Conservation (phyloP, 2,113 vertebrate species). For the Solenodon paradoxus region DNA sequence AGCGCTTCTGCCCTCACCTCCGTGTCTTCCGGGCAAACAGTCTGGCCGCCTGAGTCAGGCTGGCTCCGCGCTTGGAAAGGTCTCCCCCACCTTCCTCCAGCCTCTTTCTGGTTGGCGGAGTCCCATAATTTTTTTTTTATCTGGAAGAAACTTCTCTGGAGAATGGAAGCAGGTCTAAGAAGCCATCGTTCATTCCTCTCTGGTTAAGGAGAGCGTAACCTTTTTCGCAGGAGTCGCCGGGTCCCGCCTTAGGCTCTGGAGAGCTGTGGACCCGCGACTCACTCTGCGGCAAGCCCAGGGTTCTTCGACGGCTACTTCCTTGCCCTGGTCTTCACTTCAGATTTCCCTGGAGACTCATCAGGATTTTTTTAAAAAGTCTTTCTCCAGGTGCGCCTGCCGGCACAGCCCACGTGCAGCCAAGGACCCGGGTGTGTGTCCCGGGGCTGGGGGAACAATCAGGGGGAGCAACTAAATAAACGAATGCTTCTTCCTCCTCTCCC, state of each 20-base stretch:
- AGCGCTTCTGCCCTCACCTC: neutral
- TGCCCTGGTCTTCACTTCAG: neutral
- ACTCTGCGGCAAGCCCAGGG: too few relatives aligned
- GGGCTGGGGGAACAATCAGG: too few relatives aligned
- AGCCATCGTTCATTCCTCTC: neutral
- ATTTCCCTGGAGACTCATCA: neutral
- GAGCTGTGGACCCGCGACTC: neutral
- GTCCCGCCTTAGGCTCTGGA: neutral
- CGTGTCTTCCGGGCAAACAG: neutral
- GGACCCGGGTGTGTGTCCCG: too few relatives aligned
- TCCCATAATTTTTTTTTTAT: too few relatives aligned
- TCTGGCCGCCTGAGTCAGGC: neutral
- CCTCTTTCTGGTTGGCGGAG: neutral
- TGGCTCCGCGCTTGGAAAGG: neutral
- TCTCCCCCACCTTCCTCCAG: neutral
- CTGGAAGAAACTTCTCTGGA: neutral
- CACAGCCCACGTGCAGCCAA: too few relatives aligned
- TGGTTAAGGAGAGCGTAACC: neutral
- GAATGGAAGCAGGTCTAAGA: neutral
- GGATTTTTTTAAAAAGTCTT: neutral
- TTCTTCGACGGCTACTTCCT: too few relatives aligned
- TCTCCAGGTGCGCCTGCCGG: too few relatives aligned
- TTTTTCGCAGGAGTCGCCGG: neutral
- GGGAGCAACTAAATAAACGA: too few relatives aligned
- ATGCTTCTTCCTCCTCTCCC: too few relatives aligned